Evolutionary conservation across 2,888 invertebrate species (phyloP), one percentile per base, ranked within the genome.

Genomic region (Timandra comae): DNA sequence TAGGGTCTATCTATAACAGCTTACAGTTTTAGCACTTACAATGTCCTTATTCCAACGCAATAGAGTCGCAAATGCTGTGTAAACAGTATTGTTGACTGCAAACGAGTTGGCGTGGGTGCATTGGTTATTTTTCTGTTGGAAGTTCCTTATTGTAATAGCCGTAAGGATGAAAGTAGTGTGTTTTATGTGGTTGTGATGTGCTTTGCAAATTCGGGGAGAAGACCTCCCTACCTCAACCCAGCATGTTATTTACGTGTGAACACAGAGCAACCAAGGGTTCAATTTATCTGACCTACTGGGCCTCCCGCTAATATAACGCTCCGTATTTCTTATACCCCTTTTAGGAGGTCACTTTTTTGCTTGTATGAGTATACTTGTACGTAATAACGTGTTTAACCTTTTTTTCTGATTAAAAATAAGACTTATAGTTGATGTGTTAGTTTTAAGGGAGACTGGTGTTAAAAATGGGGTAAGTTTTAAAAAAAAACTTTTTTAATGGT

Each of bases 171-270:
- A 12, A 19, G 8, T 41, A 6, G 22, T 13, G 1, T 31, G 24
- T 36, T 33, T 16, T 20, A 5, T 20, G 10, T 27, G 11, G 1
- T 2, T 29, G 29, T 31, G 39, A 20, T n/a, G 27, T 22, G 12
- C 35, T 31, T 35, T 28, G 25, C 25, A 7, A 27, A 33, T 33
- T 35, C 43, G 41, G 44, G 62, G 62, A 56, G 57, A 52, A 60
- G 64, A 68, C 69, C 72, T 63, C 68, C 67, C 71, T 63, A 52
- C 71, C 74, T 73, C 66, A 67, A 70, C 76, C 78, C 80, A 78
- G 77, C 79, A 79, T 77, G 84, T 82, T 85, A 84, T 85, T 85
- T 85, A 85, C 82, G 84, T 84, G 84, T 81, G 84, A 84, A 82
- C 82, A 81, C 80, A 76, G 70, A 71, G 70, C 76, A 70, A 59